Percentiles rank a stretch among this genome's conserved stretches.
phyloP scores from a whole-genome alignment of 2,113 vertebrate genomes.

The Kryptolebias marmoratus region DNA sequence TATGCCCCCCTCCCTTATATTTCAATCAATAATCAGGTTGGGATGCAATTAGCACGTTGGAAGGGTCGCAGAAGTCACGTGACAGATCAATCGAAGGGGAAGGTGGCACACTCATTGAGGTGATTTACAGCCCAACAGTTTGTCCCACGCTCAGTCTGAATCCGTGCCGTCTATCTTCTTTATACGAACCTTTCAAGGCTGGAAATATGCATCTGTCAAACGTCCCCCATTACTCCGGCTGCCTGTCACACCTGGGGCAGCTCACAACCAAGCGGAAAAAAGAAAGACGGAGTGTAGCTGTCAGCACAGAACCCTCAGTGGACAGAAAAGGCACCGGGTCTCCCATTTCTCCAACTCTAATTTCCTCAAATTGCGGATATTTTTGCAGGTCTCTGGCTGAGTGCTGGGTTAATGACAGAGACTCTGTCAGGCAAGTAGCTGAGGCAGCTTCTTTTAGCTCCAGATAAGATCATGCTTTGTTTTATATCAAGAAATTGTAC shows the following conservation, averaged over 20 bases:
- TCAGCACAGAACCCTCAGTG: slow-evolving; percentile 67
- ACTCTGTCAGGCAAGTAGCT: slow-evolving; percentile 47
- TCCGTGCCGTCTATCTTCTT: slow-evolving; percentile 76
- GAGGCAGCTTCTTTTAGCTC: slow-evolving; percentile 52
- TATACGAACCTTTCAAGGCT: slow-evolving; percentile 77
- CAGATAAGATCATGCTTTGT: slow-evolving; percentile 43
- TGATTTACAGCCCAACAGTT: slow-evolving; percentile 78
- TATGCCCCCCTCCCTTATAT: slow-evolving; percentile 49
- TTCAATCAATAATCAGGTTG: slow-evolving; percentile 71
- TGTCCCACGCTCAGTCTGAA: slow-evolving; percentile 66
- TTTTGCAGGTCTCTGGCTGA: slow-evolving; percentile 59
- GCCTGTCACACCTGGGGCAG: slow-evolving; percentile 77
- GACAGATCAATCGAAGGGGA: slow-evolving; percentile 65
- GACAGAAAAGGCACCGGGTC: slow-evolving; percentile 66
- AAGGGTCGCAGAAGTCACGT: slow-evolving; percentile 56
- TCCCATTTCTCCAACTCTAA: slow-evolving; percentile 67
- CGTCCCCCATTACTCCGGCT: slow-evolving; percentile 72
- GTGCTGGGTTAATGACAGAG: slow-evolving; percentile 62
- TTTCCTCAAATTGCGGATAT: slow-evolving; percentile 70
- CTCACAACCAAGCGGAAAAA: slow-evolving; percentile 56
- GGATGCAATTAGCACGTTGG: slow-evolving; percentile 67
- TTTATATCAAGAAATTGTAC: slow-evolving; percentile 21
- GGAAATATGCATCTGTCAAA: slow-evolving; percentile 81
- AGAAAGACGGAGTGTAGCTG: slow-evolving; percentile 74
- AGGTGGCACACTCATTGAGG: slow-evolving; percentile 64